These are phyloP conservation scores for Linurgus olivaceus DNA, from an alignment of 2,797 vertebrate genomes.

Conservation along the genomic window DNA sequence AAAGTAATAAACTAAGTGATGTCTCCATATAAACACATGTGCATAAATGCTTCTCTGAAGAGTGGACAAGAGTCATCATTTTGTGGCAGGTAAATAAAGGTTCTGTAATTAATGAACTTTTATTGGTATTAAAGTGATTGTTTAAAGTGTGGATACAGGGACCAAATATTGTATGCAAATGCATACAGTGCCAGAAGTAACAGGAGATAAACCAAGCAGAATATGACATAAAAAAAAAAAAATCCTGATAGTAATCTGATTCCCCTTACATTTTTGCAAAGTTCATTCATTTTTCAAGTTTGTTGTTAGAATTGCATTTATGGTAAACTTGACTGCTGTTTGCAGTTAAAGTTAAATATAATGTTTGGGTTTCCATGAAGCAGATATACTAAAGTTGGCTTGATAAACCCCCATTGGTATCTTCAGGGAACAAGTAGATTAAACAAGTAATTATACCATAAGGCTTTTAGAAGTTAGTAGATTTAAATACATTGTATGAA, in stretches of 20 bases:
- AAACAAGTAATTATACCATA: slow-evolving; percentile 80
- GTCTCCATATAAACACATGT: neutral
- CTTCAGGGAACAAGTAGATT: slow-evolving; percentile 77
- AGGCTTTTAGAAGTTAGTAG: slow-evolving; percentile 78
- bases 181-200: neutral
- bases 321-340: neutral
- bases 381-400: slow-evolving; percentile 58
- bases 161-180: neutral
- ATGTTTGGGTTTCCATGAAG: slow-evolving; percentile 47
- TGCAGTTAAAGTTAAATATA: neutral
- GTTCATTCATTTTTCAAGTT: neutral
- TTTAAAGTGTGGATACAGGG: neutral
- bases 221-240: neutral
- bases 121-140: neutral
- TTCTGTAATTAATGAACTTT: neutral
- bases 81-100: neutral
- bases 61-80: neutral
- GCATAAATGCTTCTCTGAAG: neutral
- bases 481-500: slow-evolving; percentile 77
- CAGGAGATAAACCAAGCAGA: neutral
- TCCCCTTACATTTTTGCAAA: neutral
- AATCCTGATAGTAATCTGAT: neutral
- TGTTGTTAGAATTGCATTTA: neutral
- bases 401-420: slow-evolving; percentile 56
- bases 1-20: neutral